Evolutionary conservation across 2,113 vertebrate species (phyloP).

Genomic region (Argyrosomus japonicus): DNA sequence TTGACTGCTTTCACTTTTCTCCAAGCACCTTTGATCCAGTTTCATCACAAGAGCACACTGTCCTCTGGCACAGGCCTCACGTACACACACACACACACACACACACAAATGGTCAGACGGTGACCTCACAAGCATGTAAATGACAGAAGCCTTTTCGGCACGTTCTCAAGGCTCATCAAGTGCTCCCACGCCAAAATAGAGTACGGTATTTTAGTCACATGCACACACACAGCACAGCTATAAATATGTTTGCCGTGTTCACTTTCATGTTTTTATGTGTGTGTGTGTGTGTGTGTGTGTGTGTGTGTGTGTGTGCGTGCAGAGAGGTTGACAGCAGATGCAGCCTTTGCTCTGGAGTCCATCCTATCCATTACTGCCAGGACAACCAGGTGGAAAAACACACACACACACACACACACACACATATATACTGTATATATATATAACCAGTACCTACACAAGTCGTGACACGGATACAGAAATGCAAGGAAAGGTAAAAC

Average conservation of each 20-base stretch:
- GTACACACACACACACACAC: neutral
- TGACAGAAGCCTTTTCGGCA: conserved; percentile 9
- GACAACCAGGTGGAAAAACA: conserved; percentile 24
- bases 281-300: conserved; percentile 8
- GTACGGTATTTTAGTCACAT: conserved; percentile 14
- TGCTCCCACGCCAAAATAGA: conserved; percentile 29
- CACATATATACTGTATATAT: neutral
- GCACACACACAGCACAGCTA: conserved; percentile 18
- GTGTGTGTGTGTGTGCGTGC: conserved; percentile 13
- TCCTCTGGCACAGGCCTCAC: conserved; percentile 25
- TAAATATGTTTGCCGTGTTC: conserved; percentile 30
- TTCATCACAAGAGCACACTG: conserved; percentile 45
- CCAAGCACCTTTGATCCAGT: conserved; percentile 34
- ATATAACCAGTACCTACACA: conserved; percentile 6
- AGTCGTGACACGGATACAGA: conserved; percentile 8
- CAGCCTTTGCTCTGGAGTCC: conserved; percentile 18
- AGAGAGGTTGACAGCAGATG: conserved; percentile 41
- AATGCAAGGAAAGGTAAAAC: conserved; percentile 19
- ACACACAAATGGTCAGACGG: neutral
- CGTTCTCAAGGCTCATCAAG: neutral
- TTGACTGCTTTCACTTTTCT: conserved; percentile 21
- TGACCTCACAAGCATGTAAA: conserved; percentile 24
- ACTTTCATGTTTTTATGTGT: conserved; percentile 1
- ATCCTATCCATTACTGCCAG: conserved; percentile 60
- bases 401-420: conserved; percentile 7